Base-by-base conservation (phyloP, 2,888 invertebrate species). In the Pristionchus japonicus region DNA sequence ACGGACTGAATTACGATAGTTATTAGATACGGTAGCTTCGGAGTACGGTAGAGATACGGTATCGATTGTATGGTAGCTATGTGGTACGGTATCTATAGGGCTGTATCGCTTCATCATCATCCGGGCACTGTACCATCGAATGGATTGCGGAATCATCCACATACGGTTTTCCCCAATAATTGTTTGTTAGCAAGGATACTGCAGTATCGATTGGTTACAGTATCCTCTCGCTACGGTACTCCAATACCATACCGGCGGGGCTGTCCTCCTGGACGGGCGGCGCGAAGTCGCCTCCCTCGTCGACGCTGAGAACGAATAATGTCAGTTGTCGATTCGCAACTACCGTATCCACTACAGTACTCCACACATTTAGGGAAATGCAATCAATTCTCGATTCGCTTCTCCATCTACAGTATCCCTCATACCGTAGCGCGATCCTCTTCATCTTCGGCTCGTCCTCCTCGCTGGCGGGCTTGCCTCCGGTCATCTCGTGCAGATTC, bases 371-470 rank as follows among this genome's bases (percentile, higher is more conserved):
- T n/a, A n/a, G n/a, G n/a, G n/a, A n/a, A n/a, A n/a, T n/a, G n/a
- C 0, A n/a, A n/a, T 61, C 3, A 61, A 23, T n/a, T 13, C 23
- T 13, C 7, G 61, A 61, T 61, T 61, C 13, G 9, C 9, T 47
- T 27, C 64, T 64, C 9, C 1, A 7, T 27, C 64, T 31, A 27
- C 64, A 9, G 31, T 64, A 64, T 4, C 31, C 27, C 27, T 49
- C 67, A 11, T 34, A 74, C 74, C 74, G 37, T n/a, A 74, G 37
- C 40, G 74, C 74, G 23, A 74, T 74, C 40, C 74, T 74, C 74
- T 74, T 74, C 74, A 74, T 74, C 74, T 74, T 74, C 74, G 43
- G 37, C 74, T 74, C 40, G 9, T 37, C 40, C n/a, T 74, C 74
- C n/a, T 74, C 40, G 20, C 40, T 23, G 40, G 9, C 15, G 2